Evolutionary conservation across 2,888 invertebrate species (phyloP).

Genomic region (Pseudoips prasinana): DNA sequence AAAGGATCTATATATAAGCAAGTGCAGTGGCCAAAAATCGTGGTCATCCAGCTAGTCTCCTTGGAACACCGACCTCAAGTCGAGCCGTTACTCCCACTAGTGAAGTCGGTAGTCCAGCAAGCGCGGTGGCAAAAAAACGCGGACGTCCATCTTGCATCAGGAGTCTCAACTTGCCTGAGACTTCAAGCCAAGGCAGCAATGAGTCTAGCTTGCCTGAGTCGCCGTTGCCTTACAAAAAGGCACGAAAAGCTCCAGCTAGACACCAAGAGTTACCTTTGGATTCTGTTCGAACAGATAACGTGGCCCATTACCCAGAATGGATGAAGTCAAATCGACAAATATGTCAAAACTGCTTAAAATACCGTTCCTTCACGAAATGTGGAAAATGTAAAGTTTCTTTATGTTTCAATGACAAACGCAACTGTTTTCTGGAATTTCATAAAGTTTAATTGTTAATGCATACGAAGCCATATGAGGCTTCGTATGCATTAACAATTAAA

Average conservation of each 20-base stretch:
- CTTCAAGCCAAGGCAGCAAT: slow-evolving; percentile 1
- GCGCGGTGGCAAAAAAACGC: slow-evolving; percentile 7
- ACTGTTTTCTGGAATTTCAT: neutral
- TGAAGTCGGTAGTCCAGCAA: no score
- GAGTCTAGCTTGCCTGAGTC: neutral
- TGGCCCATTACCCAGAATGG: slow-evolving; percentile 8
- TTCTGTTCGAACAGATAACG: slow-evolving; percentile 9
- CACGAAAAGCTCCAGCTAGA: slow-evolving; percentile 14
- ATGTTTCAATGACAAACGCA: slow-evolving; percentile 15
- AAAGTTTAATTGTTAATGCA: neutral
- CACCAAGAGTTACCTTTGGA: slow-evolving; percentile 12
- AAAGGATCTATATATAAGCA: no score
- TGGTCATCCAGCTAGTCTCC: slow-evolving; percentile 6
- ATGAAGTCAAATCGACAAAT: slow-evolving; percentile 5
- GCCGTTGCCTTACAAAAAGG: slow-evolving; percentile 12
- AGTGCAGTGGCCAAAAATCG: neutral
- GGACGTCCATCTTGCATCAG: slow-evolving; percentile 6
- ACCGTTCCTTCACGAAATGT: slow-evolving; percentile 7
- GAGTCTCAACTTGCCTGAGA: slow-evolving; percentile 3
- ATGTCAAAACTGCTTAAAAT: slow-evolving; percentile 6
- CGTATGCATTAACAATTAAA: no score
- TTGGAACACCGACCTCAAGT: slow-evolving; percentile 3
- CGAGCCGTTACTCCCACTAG: no score
- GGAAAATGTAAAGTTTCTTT: slow-evolving; percentile 15
- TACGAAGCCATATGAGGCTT: neutral